Evolutionary conservation across 2,113 vertebrate genomes (phyloP), one percentile per base, ranked within the genome.

Genomic region (Esox niger): DNA sequence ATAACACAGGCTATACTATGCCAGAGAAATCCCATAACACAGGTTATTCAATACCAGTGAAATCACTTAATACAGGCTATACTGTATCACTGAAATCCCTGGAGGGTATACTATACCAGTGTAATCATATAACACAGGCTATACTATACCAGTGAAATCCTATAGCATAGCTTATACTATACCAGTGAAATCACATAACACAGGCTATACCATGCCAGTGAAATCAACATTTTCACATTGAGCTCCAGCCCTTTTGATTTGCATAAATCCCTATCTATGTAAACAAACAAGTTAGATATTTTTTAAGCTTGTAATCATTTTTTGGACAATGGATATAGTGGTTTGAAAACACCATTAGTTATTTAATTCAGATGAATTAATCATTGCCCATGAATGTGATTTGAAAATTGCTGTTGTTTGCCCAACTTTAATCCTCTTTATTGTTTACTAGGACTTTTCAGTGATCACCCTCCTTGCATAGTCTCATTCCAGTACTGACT

Each of bases 381-480:
- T 71, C 61, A 69, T 79, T 43, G 52, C 43, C 43, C 35, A 10
- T 71, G 64, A 79, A 77, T 61, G 68, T 72, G 68, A 62, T 71
- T 52, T 68, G 59, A 11, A 74, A 69, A 62, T n/a, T n/a, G n/a
- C n/a, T n/a, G 72, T 38, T 73, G 70, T 63, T 58, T 78, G 32
- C 56, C 20, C 68, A 64, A 79, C 58, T 73, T 29, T 76, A 74
- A 79, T 84, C 78, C 47, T 77, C 64, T 69, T n/a, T 71, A 71
- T 25, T 76, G 66, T 76, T 77, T 62, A 71, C 64, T 38, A 49
- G n/a, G n/a, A 52, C 63, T 77, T 27, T 82, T 65, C 47, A 54
- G 25, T 59, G 20, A 74, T 78, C 70, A 56, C 35, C 46, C 30
- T 49, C 54, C 67, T 68, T 46, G 58, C 57, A 49, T 30, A 49